Evolutionary conservation across 2,888 invertebrate genomes (phyloP).

Genomic region (Callosobruchus maculatus): DNA sequence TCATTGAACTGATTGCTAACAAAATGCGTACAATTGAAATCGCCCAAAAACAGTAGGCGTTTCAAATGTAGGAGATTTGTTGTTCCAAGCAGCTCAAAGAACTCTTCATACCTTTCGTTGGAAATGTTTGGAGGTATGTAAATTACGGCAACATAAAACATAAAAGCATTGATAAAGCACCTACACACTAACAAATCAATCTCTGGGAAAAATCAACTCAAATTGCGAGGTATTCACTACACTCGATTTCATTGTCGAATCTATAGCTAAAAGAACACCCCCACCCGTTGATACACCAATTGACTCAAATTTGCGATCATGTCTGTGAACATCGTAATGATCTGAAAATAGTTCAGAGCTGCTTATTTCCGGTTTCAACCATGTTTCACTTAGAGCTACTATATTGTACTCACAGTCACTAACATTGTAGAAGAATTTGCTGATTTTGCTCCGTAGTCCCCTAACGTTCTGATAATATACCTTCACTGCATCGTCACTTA

Average conservation of each 20-base stretch:
- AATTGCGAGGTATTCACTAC: background rate
- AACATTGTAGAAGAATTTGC: background rate
- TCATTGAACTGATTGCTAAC: background rate
- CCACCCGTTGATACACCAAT: background rate
- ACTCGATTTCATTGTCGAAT: background rate
- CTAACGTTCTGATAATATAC: too few species aligned
- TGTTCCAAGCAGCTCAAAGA: background rate
- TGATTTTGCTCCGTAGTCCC: background rate
- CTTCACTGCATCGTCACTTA: background rate
- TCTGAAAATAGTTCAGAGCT: background rate
- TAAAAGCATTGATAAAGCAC: background rate
- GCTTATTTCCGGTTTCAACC: background rate
- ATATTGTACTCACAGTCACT: background rate
- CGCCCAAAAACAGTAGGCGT: background rate
- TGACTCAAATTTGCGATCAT: background rate
- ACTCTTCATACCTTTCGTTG: background rate
- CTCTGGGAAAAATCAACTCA: background rate
- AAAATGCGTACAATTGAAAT: background rate
- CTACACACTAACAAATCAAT: background rate
- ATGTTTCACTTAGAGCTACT: background rate
- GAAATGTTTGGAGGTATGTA: conserved; percentile 1
- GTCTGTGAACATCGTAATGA: background rate
- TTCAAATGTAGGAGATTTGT: background rate
- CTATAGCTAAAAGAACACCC: background rate
- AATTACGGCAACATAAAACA: background rate